Conservation (phyloP, 2,797 vertebrate species). For the Lagorchestes hirsutus region DNA sequence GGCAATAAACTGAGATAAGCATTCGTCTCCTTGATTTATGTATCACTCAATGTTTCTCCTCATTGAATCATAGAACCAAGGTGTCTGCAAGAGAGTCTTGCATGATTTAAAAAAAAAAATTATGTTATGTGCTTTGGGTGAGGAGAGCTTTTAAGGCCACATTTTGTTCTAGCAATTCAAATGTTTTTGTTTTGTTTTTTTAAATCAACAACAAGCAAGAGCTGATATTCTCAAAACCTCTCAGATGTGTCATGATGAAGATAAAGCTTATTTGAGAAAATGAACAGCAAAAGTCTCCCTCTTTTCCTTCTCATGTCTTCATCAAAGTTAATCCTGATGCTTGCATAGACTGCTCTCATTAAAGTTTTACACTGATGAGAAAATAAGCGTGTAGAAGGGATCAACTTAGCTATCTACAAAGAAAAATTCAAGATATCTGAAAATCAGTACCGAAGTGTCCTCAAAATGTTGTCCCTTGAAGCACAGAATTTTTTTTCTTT, state of each 20-base stretch:
- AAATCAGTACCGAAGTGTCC: not conserved
- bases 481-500: not conserved
- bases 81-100: not conserved
- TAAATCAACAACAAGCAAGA: not conserved
- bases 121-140: not conserved
- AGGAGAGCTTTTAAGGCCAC: not conserved
- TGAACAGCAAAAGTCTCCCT: not conserved
- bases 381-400: not conserved
- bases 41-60: not conserved
- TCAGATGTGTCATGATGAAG: not conserved
- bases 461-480: not conserved
- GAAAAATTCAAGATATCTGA: not conserved
- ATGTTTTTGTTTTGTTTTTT: not conserved
- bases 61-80: not conserved
- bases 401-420: not conserved
- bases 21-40: not conserved
- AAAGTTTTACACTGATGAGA: not conserved
- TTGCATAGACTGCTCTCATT: not conserved
- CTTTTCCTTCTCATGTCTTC: not conserved
- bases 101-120: not conserved
- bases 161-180: not conserved
- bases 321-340: not conserved
- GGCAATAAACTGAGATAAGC: not conserved
- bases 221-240: not conserved
- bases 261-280: not conserved